phyloP scores from a whole-genome alignment of 1,140 invertebrate species.

The Venustaconcha ellipsiformis region DNA sequence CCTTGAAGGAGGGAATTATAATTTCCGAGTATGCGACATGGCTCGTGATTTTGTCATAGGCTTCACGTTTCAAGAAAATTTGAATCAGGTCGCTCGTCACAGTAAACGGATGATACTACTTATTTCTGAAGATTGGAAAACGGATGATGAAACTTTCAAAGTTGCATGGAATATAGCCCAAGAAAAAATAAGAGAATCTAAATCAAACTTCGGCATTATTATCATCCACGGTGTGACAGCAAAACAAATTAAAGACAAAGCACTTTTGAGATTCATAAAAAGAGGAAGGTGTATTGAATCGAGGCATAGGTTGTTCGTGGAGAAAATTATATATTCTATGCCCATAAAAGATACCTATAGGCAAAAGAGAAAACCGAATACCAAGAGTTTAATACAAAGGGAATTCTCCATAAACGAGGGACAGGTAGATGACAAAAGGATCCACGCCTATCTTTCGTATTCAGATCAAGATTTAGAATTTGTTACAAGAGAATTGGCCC shows the following conservation, averaged over 20 bases:
- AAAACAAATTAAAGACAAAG: constrained; percentile 35
- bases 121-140: constrained; percentile 34
- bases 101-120: constrained; percentile 48
- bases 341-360: background rate
- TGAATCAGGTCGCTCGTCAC: constrained; percentile 33
- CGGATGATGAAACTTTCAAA: constrained; percentile 31
- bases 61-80: constrained; percentile 46
- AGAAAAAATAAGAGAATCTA: constrained; percentile 41
- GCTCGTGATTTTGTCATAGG: constrained; percentile 46
- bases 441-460: constrained; percentile 43
- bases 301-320: constrained; percentile 27
- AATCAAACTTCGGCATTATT: constrained; percentile 42
- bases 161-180: constrained; percentile 43
- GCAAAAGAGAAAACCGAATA: too few relatives aligned
- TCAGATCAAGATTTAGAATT: constrained; percentile 39
- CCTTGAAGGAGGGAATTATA: constrained; percentile 32
- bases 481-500: constrained; percentile 35
- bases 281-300: constrained; percentile 38
- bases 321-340: constrained; percentile 42
- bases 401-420: background rate
- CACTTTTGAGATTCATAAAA: constrained; percentile 36
- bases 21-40: constrained; percentile 43
- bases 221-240: constrained; percentile 27
- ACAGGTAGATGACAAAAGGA: background rate
- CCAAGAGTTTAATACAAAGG: background rate